phyloP scores from a whole-genome alignment of 2,888 invertebrate species.

The Cheilosia urbana region DNA sequence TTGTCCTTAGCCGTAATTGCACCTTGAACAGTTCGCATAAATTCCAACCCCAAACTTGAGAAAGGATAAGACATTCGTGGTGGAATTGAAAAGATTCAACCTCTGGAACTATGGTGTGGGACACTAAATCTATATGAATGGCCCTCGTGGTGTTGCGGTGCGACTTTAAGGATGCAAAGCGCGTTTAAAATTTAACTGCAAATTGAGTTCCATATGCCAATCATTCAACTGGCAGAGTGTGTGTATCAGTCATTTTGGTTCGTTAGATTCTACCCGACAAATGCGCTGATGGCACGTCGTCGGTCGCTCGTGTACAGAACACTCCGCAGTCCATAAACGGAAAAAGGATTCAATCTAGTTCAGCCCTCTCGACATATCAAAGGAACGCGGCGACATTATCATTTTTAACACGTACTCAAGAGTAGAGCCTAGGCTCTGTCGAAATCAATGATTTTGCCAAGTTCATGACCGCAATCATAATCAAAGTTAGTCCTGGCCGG shows the following conservation, averaged over 20 bases:
- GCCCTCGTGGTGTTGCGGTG: neutral
- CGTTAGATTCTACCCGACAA: constrained; percentile 59
- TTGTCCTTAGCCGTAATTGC: constrained; percentile 65
- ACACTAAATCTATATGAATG: constrained; percentile 30
- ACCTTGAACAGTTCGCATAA: constrained; percentile 70
- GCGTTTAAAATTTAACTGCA: constrained; percentile 74
- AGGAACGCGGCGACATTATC: constrained; percentile 55
- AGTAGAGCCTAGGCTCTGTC: constrained; percentile 73
- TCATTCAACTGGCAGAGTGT: constrained; percentile 53
- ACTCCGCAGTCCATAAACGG: neutral
- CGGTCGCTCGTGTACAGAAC: neutral
- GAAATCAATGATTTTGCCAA: constrained; percentile 75
- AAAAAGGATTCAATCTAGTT: constrained; percentile 57
- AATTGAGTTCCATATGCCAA: constrained; percentile 74
- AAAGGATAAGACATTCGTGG: constrained; percentile 49
- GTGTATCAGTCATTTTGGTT: constrained; percentile 71
- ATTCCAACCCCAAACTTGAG: constrained; percentile 46
- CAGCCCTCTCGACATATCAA: constrained; percentile 63
- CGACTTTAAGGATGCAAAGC: constrained; percentile 66
- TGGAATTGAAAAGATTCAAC: constrained; percentile 43
- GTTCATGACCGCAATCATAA: constrained; percentile 76
- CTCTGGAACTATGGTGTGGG: constrained; percentile 4
- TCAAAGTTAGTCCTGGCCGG: constrained; percentile 63
- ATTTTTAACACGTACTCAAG: constrained; percentile 71
- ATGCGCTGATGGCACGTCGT: constrained; percentile 32